Base-by-base conservation (phyloP, 2,797 vertebrate species). In the Girardinus metallicus region DNA sequence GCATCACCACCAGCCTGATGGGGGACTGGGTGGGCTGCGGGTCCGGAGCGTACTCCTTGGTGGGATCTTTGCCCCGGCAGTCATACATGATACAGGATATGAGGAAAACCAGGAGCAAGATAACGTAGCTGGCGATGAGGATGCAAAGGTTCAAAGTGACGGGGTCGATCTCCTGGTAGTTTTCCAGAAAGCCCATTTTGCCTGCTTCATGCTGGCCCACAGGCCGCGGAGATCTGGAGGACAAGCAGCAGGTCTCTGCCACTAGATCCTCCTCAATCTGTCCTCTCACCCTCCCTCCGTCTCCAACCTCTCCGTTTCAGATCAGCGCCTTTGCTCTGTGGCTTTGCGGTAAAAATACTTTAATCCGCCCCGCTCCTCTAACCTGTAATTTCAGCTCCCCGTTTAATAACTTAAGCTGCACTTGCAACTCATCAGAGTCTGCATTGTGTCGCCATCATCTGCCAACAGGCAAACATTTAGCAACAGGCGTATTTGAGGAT, bases 81-180 rank as follows among this genome's bases (percentile, higher is more conserved):
- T 99, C 99, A 36, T 99, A 99, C 76, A 99, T 96, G 88, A 98
- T 94, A 0, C 99, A 99, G 57, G 99, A 99, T 91, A 99, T 96
- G 79, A 99, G 96, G 91, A 99, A 99, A 82, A 99, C 97, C 90
- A 99, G 94, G n/a, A 99, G 97, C 92, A 99, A 90, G 94, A 99
- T 98, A 74, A 98, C 97, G 80, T 99, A 99, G 95, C 99, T 99
- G 73, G 96, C 95, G 0, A 99, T 97, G 12, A 99, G 95, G 94
- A 99, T 99, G 93, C 98, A 97, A 77, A 99, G 96, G 93, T 99
- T 99, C 93, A 99, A 93, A 83, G 97, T 99, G 90, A 99, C 98
- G 0, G 99, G 99, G 86, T 99, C 98, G 75, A 99, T 98, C 95
- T 99, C 98, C 94, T 98, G 93, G 92, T 98, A 99, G 95, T 96